Conservation (phyloP, 2,113 vertebrate species). For the Alces alces region DNA sequence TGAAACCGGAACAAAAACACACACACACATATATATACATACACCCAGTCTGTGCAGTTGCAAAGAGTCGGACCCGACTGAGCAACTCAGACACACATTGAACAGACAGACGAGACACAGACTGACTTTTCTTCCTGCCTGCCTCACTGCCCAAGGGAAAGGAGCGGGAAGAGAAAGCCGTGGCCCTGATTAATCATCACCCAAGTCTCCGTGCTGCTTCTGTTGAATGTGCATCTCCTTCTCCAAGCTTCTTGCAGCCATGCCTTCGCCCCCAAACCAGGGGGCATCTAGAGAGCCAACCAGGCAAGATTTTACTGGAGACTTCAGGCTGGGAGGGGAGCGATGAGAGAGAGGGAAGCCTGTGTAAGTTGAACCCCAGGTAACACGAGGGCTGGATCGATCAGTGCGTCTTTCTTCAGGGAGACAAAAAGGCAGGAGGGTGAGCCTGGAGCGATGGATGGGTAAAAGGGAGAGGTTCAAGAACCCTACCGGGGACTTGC, state of each 20-base stretch:
- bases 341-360: background rate
- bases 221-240: accelerated
- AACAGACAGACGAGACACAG: background rate
- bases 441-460: accelerated
- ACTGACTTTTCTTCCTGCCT: background rate
- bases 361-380: too few species aligned
- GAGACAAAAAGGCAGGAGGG: too few species aligned
- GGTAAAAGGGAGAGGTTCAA: background rate
- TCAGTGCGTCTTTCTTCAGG: accelerated
- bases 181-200: background rate
- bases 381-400: accelerated
- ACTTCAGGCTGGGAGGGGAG: background rate
- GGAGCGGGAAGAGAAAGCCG: accelerated
- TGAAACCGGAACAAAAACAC: background rate
- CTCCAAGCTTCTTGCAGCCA: background rate
- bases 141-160: background rate
- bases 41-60: background rate
- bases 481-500: too few species aligned
- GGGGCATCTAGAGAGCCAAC: too few species aligned
- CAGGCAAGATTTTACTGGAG: too few species aligned
- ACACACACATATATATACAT: background rate
- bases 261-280: accelerated
- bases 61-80: background rate
- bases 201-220: background rate
- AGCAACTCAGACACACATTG: background rate